Evolutionary conservation across 2,797 vertebrate genomes (phyloP).

Genomic region (Peromyscus aztecus): DNA sequence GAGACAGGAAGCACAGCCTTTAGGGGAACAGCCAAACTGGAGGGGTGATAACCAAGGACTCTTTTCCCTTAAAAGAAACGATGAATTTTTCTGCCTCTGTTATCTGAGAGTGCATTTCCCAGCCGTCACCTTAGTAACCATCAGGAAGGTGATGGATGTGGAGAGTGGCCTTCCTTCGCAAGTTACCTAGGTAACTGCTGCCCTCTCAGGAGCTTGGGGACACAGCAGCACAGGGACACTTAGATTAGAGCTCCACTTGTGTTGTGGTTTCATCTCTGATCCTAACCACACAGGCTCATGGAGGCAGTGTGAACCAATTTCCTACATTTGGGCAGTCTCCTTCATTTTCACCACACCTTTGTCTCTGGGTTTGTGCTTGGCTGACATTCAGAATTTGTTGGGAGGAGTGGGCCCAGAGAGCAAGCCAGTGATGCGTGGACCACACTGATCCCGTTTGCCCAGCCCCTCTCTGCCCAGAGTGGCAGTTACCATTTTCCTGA

Average conservation of each 20-base stretch:
- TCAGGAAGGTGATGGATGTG: neutral
- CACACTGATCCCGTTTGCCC: accelerated
- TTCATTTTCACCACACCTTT: neutral
- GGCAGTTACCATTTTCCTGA: neutral
- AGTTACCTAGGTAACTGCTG: neutral
- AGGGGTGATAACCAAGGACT: accelerated
- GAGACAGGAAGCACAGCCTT: accelerated
- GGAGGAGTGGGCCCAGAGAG: neutral
- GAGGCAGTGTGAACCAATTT: accelerated
- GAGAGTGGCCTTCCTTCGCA: accelerated
- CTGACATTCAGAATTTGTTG: neutral
- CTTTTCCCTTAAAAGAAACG: neutral
- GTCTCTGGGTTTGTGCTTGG: neutral
- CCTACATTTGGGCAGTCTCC: neutral
- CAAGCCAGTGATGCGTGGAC: accelerated
- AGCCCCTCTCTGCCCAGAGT: accelerated
- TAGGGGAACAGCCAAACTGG: accelerated
- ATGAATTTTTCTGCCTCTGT: neutral
- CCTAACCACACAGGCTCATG: neutral
- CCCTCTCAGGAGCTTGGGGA: neutral
- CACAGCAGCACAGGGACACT: accelerated
- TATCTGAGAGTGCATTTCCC: neutral
- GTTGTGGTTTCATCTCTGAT: accelerated
- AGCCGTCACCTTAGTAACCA: neutral
- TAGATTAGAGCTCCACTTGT: accelerated